These are phyloP conservation scores for Neosilurus hyrtlii DNA, from an alignment of 2,797 vertebrate species.

Conservation along the genomic window DNA sequence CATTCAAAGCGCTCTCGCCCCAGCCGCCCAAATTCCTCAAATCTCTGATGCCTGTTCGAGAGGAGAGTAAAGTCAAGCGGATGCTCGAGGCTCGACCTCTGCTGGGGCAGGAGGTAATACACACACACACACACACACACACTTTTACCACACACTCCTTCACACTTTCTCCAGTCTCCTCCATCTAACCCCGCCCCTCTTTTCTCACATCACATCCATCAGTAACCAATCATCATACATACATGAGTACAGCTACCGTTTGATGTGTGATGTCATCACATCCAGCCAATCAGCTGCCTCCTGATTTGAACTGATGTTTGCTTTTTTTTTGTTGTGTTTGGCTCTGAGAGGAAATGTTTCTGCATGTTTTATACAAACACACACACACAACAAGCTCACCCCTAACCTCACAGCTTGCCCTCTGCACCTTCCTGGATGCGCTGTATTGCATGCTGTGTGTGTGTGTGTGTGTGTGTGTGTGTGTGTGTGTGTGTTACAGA, in stretches of 20 bases:
- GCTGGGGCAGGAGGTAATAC: conserved; percentile 89
- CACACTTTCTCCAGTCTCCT: conserved; percentile 1
- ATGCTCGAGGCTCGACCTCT: conserved; percentile 86
- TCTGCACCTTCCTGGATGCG: conserved; percentile 26
- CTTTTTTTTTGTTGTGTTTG: background rate
- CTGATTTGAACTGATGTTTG: too few relatives aligned
- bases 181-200: background rate
- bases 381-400: background rate
- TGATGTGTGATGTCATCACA: background rate
- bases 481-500: conserved; percentile 83
- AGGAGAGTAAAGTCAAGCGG: conserved; percentile 85
- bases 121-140: conserved; percentile 41
- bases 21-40: conserved; percentile 96
- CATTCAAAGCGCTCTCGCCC: conserved; percentile 92
- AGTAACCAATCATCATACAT: background rate
- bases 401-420: conserved; percentile 24
- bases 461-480: conserved; percentile 38
- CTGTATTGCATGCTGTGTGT: conserved; percentile 43
- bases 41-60: conserved; percentile 91
- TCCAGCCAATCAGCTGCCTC: conserved; percentile 12
- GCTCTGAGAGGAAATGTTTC: conserved; percentile 20
- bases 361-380: conserved; percentile 2
- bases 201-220: background rate
- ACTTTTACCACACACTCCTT: background rate
- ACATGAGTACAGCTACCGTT: background rate